These are phyloP conservation scores for Prionace glauca DNA, from an alignment of 2,797 vertebrate species.

Conservation along the genomic window DNA sequence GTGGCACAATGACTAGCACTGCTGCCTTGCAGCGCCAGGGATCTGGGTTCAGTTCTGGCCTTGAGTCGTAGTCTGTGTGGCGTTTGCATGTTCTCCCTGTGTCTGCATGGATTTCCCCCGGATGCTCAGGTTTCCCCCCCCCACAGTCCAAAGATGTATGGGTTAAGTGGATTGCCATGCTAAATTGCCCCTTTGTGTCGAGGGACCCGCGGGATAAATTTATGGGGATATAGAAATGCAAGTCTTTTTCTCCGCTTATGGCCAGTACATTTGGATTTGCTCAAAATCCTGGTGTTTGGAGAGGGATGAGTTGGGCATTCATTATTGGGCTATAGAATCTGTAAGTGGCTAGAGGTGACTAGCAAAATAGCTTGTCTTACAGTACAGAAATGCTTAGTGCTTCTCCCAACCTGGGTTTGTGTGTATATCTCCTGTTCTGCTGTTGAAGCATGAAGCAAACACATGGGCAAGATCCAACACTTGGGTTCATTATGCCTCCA, in stretches of 20 bases:
- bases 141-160: no score
- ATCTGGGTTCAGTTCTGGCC: no score
- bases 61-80: no score
- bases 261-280: neutral
- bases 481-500: neutral
- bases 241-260: neutral
- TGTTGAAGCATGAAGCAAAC: neutral
- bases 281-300: neutral
- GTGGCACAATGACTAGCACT: no score
- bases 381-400: neutral
- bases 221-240: neutral
- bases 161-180: no score
- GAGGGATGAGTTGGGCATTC: neutral
- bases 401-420: neutral
- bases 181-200: no score
- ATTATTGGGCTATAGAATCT: neutral
- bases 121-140: no score
- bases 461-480: neutral
- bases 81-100: no score
- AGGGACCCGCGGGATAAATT: no score
- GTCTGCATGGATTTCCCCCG: no score
- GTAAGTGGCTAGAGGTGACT: neutral
- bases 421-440: neutral
- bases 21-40: no score
- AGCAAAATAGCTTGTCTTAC: neutral